Conservation (phyloP, 2,797 vertebrate genomes). For the Masticophis lateralis region DNA sequence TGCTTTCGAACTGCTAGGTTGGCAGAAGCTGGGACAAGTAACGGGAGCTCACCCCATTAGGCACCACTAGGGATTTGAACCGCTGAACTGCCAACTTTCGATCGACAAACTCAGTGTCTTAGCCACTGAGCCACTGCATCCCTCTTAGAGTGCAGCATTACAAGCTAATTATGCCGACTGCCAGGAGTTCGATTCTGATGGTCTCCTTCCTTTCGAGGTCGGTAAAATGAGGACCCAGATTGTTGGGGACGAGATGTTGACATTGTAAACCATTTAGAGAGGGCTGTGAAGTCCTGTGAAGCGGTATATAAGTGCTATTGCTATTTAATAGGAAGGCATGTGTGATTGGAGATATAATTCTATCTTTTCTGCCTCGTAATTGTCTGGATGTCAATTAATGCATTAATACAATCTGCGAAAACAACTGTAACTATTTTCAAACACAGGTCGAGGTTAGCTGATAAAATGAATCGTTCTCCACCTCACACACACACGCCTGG, state of each 20-base stretch:
- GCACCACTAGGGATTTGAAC: too few relatives aligned
- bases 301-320: not conserved
- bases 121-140: too few relatives aligned
- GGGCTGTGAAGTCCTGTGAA: not conserved
- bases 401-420: conserved; percentile 39
- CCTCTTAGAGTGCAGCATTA: too few relatives aligned
- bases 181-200: not conserved
- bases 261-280: not conserved
- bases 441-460: conserved; percentile 59
- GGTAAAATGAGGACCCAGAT: not conserved
- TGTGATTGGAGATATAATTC: not conserved
- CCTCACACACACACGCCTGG: conserved; percentile 34
- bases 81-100: too few relatives aligned
- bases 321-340: not conserved
- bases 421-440: conserved; percentile 55
- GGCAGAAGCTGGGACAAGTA: too few relatives aligned
- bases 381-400: conserved; percentile 41
- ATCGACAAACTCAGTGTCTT: too few relatives aligned
- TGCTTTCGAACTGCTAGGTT: too few relatives aligned
- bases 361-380: not conserved
- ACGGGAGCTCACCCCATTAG: too few relatives aligned
- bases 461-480: conserved; percentile 54
- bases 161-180: too few relatives aligned
- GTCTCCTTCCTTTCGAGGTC: not conserved
- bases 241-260: not conserved